phyloP scores from a whole-genome alignment of 2,797 vertebrate species.

The Eutrigla gurnardus region DNA sequence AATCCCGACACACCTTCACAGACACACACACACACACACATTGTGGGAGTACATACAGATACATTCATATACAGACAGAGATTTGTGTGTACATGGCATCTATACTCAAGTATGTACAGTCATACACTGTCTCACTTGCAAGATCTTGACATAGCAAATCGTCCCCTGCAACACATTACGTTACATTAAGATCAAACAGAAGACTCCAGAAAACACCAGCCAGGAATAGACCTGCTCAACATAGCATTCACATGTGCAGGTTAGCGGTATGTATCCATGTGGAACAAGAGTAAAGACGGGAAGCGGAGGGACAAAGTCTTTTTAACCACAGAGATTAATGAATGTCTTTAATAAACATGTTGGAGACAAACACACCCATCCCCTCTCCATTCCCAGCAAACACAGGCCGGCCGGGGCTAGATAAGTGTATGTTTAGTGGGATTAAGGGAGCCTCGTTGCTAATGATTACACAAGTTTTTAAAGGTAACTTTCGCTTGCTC shows the following conservation, averaged over 20 bases:
- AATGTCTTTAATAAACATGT: constrained; percentile 77
- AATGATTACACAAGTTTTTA: constrained; percentile 91
- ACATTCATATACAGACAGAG: not conserved
- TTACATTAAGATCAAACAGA: constrained; percentile 39
- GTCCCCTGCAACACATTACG: constrained; percentile 15
- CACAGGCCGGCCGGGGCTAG: constrained; percentile 72
- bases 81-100: not conserved
- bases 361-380: constrained; percentile 65
- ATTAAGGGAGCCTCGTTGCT: constrained; percentile 87
- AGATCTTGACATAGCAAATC: constrained; percentile 18
- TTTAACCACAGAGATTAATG: constrained; percentile 83
- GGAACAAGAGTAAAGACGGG: constrained; percentile 68
- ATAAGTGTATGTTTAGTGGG: constrained; percentile 87
- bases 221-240: constrained; percentile 31
- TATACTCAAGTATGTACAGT: not conserved
- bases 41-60: not conserved
- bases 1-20: constrained; percentile 82
- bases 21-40: constrained; percentile 34
- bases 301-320: constrained; percentile 71
- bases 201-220: constrained; percentile 36
- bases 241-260: constrained; percentile 50
- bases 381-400: constrained; percentile 56
- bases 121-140: not conserved
- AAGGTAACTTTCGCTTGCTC: constrained; percentile 89
- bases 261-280: constrained; percentile 61